Conservation (phyloP, 2,797 vertebrate genomes). For the Neopelma chrysocephalum region DNA sequence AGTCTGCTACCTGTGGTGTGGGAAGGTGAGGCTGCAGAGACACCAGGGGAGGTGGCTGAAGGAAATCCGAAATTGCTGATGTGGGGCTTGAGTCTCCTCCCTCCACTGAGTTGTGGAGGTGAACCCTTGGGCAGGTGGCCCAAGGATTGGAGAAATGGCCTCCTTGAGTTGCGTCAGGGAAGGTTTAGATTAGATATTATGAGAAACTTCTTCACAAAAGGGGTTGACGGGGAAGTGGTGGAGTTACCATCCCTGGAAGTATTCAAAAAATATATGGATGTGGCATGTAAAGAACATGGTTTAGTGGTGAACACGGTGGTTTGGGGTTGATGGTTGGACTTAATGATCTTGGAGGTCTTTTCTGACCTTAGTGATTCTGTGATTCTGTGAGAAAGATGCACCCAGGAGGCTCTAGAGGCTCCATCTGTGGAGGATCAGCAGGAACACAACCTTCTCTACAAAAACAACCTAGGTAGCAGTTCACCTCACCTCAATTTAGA, state of each 20-base stretch:
- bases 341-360: background rate
- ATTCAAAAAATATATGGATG: background rate
- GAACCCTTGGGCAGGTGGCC: background rate
- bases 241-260: background rate
- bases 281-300: background rate
- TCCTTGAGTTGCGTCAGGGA: background rate
- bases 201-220: background rate
- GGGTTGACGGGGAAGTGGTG: background rate
- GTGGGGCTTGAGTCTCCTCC: background rate
- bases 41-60: rapidly evolving
- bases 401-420: background rate
- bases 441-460: background rate
- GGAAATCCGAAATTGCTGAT: background rate
- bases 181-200: background rate
- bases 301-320: background rate
- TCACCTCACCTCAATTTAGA: background rate
- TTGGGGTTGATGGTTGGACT: background rate
- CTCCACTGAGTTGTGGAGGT: background rate
- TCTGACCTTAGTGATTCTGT: background rate
- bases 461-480: background rate
- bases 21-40: slow-evolving; percentile 78
- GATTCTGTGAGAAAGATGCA: background rate
- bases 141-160: background rate
- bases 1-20: slow-evolving; percentile 88
- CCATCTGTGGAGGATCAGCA: background rate